phyloP scores from a whole-genome alignment of 2,797 vertebrate genomes.

The Sandelia bainsii region DNA sequence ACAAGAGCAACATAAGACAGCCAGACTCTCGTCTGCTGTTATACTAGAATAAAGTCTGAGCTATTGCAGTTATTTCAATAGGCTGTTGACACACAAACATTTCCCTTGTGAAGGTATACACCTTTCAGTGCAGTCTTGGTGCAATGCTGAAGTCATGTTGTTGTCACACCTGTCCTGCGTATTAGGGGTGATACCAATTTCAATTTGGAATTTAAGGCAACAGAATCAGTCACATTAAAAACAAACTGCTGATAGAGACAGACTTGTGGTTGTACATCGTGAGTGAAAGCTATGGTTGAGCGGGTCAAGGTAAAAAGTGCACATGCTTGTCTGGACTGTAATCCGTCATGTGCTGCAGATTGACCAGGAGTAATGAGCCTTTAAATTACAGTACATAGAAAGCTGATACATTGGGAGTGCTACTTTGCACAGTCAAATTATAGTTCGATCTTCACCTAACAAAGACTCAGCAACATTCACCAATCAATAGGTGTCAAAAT shows the following conservation, averaged over 20 bases:
- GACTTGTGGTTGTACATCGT: slow-evolving; percentile 32
- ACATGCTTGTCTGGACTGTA: slow-evolving; percentile 18
- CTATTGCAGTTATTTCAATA: slow-evolving; percentile 37
- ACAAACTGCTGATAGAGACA: slow-evolving; percentile 64
- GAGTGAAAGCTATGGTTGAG: slow-evolving; percentile 45
- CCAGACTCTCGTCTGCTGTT: slow-evolving; percentile 38
- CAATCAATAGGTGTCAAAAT: slow-evolving; percentile 70
- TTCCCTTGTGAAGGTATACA: slow-evolving; percentile 46
- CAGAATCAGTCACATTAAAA: slow-evolving; percentile 68
- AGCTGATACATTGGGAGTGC: slow-evolving; percentile 55
- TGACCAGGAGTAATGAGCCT: slow-evolving; percentile 67
- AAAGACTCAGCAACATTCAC: slow-evolving; percentile 66
- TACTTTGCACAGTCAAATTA: slow-evolving; percentile 63
- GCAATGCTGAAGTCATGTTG: slow-evolving; percentile 35
- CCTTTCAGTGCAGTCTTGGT: slow-evolving; percentile 37
- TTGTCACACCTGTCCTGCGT: slow-evolving; percentile 47
- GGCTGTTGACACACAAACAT: slow-evolving; percentile 48
- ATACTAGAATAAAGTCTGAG: slow-evolving; percentile 45
- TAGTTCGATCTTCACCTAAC: slow-evolving; percentile 70
- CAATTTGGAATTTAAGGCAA: slow-evolving; percentile 58
- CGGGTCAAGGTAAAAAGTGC: slow-evolving; percentile 65
- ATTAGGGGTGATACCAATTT: slow-evolving; percentile 50
- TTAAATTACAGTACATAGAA: slow-evolving; percentile 48
- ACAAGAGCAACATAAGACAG: slow-evolving; percentile 47
- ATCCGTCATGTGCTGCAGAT: slow-evolving; percentile 58